Base-by-base conservation (phyloP, 2,888 invertebrate genomes). In the Octonoba sinensis region DNA sequence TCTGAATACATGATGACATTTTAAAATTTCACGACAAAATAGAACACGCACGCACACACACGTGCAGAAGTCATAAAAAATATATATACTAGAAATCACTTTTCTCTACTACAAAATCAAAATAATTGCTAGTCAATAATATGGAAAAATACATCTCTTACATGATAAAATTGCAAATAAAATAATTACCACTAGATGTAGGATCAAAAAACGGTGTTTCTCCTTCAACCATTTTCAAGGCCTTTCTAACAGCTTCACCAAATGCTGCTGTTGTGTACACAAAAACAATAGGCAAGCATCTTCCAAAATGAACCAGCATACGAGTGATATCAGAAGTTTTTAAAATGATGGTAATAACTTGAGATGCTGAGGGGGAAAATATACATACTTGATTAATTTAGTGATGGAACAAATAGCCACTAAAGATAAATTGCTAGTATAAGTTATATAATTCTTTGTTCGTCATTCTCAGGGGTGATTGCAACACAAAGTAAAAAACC, bases 281-380 rank as follows among this genome's bases (percentile, higher is more conserved):
- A 89, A 96, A 95, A 85, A 96, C 89, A 1, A 95, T 93, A 8
- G 94, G 94, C 88, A 94, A 90, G 0, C 91, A 89, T 88, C 92
- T 93, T 3, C 93, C 93, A 89, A 95, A 94, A 89, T 94, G 93
- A 64, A 92, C 92, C 85, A 94, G 90, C 84, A 95, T 91, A 90
- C 92, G 93, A 1, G 94, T 91, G 69, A 95, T 92, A 87, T 93
- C 93, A 83, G 90, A 90, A 70, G 91, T 90, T 83, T 92, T 92
- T 84, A 96, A 92, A 86, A 92, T 91, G 20, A 96, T 88, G 1
- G 91, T 67, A 0, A 85, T 85, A 27, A 66, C 13, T 18, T 57
- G 54, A 22, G 12, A 18, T 15, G 65, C 82, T 77, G 47, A n/a
- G 54, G 57, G 16, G 0, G 59, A 47, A 46, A 16, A 46, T 15